phyloP scores from a whole-genome alignment of 2,113 vertebrate genomes.

The Falco punctatus region DNA sequence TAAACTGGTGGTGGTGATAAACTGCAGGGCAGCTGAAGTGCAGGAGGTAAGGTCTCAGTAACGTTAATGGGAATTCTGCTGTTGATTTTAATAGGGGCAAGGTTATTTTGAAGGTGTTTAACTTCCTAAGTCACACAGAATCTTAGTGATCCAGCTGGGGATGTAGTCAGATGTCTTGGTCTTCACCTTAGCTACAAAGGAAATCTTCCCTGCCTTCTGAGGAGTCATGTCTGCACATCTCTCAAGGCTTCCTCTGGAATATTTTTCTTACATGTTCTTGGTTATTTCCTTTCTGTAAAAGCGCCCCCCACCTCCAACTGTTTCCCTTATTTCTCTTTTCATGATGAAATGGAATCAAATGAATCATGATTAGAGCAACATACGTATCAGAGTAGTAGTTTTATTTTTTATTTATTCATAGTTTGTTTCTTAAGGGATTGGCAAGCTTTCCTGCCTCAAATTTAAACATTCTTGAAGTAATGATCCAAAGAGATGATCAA shows the following conservation, averaged over 20 bases:
- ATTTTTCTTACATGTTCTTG: background rate
- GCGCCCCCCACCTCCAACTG: background rate
- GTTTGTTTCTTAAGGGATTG: background rate
- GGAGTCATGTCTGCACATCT: background rate
- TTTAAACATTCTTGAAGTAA: background rate
- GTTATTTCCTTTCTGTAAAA: background rate
- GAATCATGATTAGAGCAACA: background rate
- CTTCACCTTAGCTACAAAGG: background rate
- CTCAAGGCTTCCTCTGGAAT: background rate
- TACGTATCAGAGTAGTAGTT: background rate
- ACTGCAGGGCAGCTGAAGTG: background rate
- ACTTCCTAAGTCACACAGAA: background rate
- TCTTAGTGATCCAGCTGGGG: background rate
- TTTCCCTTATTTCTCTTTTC: background rate
- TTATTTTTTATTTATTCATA: background rate
- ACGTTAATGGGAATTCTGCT: background rate
- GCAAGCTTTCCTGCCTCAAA: background rate
- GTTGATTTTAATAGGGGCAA: background rate
- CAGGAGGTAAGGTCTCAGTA: background rate
- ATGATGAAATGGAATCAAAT: background rate
- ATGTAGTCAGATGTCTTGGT: background rate
- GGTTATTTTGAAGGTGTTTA: background rate
- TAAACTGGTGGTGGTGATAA: background rate
- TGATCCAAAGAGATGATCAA: background rate
- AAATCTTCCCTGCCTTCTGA: background rate